These are phyloP conservation scores for Luffia ferchaultella DNA, from an alignment of 2,888 invertebrate genomes.

Conservation along the genomic window DNA sequence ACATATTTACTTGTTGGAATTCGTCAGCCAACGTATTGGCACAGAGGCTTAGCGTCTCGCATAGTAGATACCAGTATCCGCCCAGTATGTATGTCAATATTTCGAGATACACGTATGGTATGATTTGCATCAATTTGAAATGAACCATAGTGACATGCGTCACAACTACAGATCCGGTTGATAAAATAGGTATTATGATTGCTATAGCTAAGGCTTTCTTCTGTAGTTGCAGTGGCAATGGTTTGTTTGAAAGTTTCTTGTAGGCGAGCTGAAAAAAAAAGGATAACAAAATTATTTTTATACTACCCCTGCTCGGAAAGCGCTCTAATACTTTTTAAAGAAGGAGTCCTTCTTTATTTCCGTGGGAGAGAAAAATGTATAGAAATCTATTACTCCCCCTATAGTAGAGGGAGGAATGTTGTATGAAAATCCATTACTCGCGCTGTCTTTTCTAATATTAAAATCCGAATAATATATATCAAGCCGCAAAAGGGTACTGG, in stretches of 20 bases:
- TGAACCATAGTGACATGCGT: conserved; percentile 77
- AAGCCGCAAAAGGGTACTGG: too few relatives aligned
- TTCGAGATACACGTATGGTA: conserved; percentile 76
- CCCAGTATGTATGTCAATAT: conserved; percentile 74
- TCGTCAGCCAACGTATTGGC: conserved; percentile 73
- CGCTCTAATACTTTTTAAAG: too few relatives aligned
- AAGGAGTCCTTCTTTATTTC: too few relatives aligned
- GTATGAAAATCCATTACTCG: too few relatives aligned
- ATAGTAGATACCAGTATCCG: conserved; percentile 76
- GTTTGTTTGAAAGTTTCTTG: conserved; percentile 64
- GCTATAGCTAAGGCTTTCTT: conserved; percentile 67
- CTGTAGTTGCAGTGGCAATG: conserved; percentile 63
- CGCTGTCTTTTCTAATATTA: too few relatives aligned
- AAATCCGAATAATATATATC: too few relatives aligned
- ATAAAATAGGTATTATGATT: conserved; percentile 67
- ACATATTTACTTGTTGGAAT: conserved; percentile 65
- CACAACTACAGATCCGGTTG: conserved; percentile 70
- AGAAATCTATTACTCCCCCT: too few relatives aligned
- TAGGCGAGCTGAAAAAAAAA: conserved; percentile 58
- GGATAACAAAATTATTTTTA: too few relatives aligned
- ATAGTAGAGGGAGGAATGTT: too few relatives aligned
- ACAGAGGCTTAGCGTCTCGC: conserved; percentile 70
- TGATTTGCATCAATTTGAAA: conserved; percentile 68
- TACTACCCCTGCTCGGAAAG: too few relatives aligned
- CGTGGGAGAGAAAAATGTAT: too few relatives aligned